phyloP scores from a whole-genome alignment of 2,113 vertebrate species.

The Oreochromis spilurus region DNA sequence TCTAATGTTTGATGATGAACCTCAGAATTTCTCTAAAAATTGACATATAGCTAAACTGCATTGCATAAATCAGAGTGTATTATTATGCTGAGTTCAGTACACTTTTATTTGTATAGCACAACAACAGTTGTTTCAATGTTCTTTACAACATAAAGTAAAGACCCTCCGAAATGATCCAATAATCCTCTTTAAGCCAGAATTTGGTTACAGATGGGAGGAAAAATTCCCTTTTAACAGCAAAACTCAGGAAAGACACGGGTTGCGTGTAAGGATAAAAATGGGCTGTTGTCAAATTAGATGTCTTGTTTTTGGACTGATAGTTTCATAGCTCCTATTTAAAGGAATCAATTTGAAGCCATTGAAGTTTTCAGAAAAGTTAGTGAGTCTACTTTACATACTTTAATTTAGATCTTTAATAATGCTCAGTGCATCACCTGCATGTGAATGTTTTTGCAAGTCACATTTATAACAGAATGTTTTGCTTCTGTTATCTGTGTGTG shows the following conservation, averaged over 20 bases:
- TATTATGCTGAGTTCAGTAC: background rate
- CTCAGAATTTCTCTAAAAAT: rapidly evolving
- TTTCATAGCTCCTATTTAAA: background rate
- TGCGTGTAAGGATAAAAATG: background rate
- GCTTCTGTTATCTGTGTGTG: background rate
- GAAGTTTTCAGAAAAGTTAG: background rate
- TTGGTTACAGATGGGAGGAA: background rate
- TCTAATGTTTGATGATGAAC: rapidly evolving
- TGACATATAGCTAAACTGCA: background rate
- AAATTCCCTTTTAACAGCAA: background rate
- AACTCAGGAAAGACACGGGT: background rate
- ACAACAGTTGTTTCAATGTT: background rate
- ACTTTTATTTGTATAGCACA: background rate
- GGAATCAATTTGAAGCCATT: background rate
- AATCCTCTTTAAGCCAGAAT: background rate
- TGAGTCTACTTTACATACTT: background rate
- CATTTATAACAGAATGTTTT: background rate
- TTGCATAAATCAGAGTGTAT: background rate
- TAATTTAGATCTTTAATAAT: background rate
- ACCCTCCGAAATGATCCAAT: background rate
- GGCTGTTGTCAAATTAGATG: background rate
- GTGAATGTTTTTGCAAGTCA: background rate
- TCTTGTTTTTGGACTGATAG: background rate
- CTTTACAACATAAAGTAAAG: background rate
- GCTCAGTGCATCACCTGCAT: background rate